Percentiles rank a stretch among this genome's conserved stretches.
phyloP scores from a whole-genome alignment of 1,140 invertebrate genomes.

The Agrypnia vestita region DNA sequence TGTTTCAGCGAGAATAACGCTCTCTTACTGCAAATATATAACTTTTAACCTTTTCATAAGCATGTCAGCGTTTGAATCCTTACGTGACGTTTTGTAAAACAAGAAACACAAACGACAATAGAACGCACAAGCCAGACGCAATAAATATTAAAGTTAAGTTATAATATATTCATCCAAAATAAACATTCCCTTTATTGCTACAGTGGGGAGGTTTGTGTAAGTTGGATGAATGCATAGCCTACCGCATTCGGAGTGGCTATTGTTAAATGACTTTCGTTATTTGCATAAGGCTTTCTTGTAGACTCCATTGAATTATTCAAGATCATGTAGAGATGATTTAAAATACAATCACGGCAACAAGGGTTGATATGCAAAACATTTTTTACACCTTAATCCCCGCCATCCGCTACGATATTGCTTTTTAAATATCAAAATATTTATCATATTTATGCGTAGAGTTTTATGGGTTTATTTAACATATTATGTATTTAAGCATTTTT shows the following conservation, averaged over 20 bases:
- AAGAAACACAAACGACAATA: constrained; percentile 35
- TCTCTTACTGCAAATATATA: no score
- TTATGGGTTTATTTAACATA: no score
- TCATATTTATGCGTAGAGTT: no score
- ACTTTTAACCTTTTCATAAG: constrained; percentile 16
- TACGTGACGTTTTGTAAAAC: constrained; percentile 27
- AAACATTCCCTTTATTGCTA: constrained; percentile 31
- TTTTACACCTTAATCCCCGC: no score
- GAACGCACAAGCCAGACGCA: constrained; percentile 15
- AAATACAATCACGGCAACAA: constrained; percentile 49
- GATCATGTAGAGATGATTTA: constrained; percentile 53
- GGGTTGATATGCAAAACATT: not conserved
- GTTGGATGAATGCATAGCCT: not conserved
- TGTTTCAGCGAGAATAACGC: no score
- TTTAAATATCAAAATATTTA: no score
- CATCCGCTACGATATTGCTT: no score
- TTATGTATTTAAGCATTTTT: no score
- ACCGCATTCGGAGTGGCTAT: constrained; percentile 31
- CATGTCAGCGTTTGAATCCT: constrained; percentile 23
- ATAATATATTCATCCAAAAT: constrained; percentile 43
- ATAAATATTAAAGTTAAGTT: constrained; percentile 40
- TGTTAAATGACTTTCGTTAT: constrained; percentile 54
- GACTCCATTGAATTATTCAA: constrained; percentile 58
- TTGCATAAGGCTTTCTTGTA: constrained; percentile 57
- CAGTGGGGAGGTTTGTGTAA: not conserved